Evolutionary conservation across 2,797 vertebrate species (phyloP), one percentile per base, ranked within the genome.

Genomic region (Sebastes taczanowskii): DNA sequence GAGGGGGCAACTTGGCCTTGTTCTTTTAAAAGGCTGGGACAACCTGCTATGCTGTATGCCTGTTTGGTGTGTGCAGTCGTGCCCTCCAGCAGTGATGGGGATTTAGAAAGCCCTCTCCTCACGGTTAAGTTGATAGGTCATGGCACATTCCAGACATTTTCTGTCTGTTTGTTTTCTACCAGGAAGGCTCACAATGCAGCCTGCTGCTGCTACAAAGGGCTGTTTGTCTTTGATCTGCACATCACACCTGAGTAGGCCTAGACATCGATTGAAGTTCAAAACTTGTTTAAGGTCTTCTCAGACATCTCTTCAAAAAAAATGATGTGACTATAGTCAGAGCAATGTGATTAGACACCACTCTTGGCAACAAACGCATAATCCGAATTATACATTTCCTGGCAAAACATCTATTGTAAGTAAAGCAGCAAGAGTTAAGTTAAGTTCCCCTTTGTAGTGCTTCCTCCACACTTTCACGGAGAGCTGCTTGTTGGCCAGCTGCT

Each of bases 111-210:
- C 80, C 80, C 83, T 91, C 78, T 91, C 81, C 88, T 91, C 88
- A 78, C 62, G 76, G 76, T 91, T 71, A 87, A 84, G 89, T 89
- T 88, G 90, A 91, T 74, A 92, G 89, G 89, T 91, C 87, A 87
- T 56, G 66, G 86, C 84, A 83, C 93, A 95, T 95, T 94, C 94
- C 93, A 87, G 77, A 90, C 89, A 94, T 93, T 92, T 93, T 93
- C 90, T 75, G 71, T 82, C 67, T 91, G 89, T 93, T 93, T 93
- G 91, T 90, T 93, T 94, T 92, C 82, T 82, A 91, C 81, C 71
- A 79, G 86, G 60, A 90, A 80, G 82, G 34, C 75, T 90, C 83
- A 77, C 89, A 84, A 91, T 89, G 78, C 86, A 60, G 85, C 72
- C 65, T 55, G 67, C 75, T 73, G 75, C 72, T 49, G 81, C 74